Evolutionary conservation across 2,797 vertebrate genomes (phyloP).

Genomic region (Paedocypris micromegethes): DNA sequence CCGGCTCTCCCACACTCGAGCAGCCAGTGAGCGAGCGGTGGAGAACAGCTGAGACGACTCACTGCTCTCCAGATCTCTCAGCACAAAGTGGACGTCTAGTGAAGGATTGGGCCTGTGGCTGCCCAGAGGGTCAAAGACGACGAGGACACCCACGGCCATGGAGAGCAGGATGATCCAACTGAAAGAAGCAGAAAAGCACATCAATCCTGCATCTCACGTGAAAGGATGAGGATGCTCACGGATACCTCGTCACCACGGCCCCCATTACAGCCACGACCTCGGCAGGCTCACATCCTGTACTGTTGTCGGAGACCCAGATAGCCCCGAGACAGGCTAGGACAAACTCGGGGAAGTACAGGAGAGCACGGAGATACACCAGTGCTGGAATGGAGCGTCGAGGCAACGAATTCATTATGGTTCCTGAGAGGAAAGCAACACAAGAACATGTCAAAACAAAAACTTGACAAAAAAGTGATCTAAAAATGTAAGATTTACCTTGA

Average conservation of each 20-base stretch:
- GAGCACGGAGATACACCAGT: constrained; percentile 82
- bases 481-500: constrained; percentile 71
- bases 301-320: constrained; percentile 79
- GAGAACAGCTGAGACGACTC: constrained; percentile 78
- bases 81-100: constrained; percentile 34
- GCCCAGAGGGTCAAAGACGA: constrained; percentile 92
- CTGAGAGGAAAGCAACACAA: constrained; percentile 54
- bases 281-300: constrained; percentile 72
- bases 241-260: constrained; percentile 84
- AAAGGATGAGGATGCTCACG: constrained; percentile 9
- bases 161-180: constrained; percentile 92
- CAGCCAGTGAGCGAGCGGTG: constrained; percentile 79
- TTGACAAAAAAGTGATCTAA: not conserved
- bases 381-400: constrained; percentile 85
- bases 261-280: constrained; percentile 74
- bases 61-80: constrained; percentile 75
- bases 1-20: constrained; percentile 86
- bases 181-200: constrained; percentile 24
- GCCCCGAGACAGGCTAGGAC: constrained; percentile 89
- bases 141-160: constrained; percentile 74
- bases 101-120: constrained; percentile 57
- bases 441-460: no score
- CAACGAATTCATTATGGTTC: constrained; percentile 89
- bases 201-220: not conserved
- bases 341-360: constrained; percentile 86